Conservation (phyloP, 1,140 invertebrate genomes). For the Oscheius sp. region DNA sequence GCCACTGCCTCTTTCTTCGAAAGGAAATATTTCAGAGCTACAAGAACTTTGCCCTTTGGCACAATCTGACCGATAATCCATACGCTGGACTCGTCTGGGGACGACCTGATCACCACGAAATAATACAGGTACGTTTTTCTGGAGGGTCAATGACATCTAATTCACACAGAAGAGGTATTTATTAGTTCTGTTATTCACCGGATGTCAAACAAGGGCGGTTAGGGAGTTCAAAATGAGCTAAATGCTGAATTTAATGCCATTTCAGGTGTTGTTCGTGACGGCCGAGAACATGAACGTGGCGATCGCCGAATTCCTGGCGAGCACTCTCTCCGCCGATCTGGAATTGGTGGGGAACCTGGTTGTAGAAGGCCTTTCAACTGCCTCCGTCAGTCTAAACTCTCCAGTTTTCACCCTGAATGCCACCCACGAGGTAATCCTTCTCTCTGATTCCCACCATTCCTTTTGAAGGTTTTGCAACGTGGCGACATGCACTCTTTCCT, state of each 20-base stretch:
- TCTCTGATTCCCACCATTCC: not conserved
- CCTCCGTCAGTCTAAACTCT: not conserved
- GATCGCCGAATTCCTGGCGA: slow-evolving; percentile 1
- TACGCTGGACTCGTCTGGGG: slow-evolving; percentile 5
- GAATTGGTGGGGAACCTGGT: slow-evolving; percentile 23
- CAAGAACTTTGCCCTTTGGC: slow-evolving; percentile 4
- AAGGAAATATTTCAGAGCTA: slow-evolving; percentile 4
- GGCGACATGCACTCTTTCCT: slow-evolving; percentile 4
- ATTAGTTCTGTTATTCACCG: too few species aligned
- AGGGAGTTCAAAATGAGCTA: too few species aligned
- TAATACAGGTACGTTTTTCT: not conserved
- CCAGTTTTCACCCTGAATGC: not conserved
- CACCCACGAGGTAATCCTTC: not conserved
- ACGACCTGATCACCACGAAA: not conserved
- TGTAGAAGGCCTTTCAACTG: not conserved
- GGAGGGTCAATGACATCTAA: not conserved
- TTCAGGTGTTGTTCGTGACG: slow-evolving; percentile 16
- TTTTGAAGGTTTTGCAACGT: slow-evolving; percentile 12
- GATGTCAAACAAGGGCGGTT: too few species aligned
- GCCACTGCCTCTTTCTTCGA: not conserved
- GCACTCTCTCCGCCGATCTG: slow-evolving; percentile 13
- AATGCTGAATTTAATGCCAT: too few species aligned
- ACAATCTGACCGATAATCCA: not conserved
- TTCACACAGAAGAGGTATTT: too few species aligned
- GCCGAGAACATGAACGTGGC: slow-evolving; percentile 8